These are phyloP conservation scores for Vanacampus margaritifer DNA, from an alignment of 2,113 vertebrate genomes.

Conservation along the genomic window DNA sequence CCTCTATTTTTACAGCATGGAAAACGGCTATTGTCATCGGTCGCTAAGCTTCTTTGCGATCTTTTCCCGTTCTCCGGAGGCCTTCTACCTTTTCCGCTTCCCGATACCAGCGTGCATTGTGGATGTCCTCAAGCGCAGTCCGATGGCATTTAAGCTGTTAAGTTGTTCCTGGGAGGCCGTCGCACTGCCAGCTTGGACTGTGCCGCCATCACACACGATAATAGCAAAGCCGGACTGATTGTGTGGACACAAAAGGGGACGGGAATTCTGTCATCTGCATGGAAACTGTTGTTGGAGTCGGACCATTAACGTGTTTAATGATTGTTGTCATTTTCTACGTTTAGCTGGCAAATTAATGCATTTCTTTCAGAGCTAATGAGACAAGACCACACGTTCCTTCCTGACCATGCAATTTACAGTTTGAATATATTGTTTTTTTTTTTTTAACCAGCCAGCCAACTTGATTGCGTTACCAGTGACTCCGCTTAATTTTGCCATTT, in stretches of 20 bases:
- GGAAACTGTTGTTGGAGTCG: neutral
- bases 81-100: slow-evolving; percentile 19
- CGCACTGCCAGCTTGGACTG: slow-evolving; percentile 1
- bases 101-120: slow-evolving; percentile 44
- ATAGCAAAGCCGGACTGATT: neutral
- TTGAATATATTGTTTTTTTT: no score
- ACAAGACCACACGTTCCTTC: no score
- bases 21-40: slow-evolving; percentile 60
- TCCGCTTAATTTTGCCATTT: slow-evolving; percentile 7
- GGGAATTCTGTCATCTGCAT: neutral
- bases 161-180: slow-evolving; percentile 20
- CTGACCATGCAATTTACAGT: no score
- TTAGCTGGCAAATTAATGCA: neutral
- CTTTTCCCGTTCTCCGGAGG: slow-evolving; percentile 10
- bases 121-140: slow-evolving; percentile 35
- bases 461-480: neutral
- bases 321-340: neutral
- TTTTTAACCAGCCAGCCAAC: neutral
- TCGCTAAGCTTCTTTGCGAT: slow-evolving; percentile 46
- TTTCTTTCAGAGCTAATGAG: no score
- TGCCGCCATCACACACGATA: neutral
- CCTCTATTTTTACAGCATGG: slow-evolving; percentile 58
- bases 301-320: neutral
- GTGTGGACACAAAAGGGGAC: neutral
- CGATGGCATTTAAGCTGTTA: slow-evolving; percentile 23